Evolutionary conservation across 2,797 vertebrate species (phyloP), one percentile per base, ranked within the genome.

Genomic region (Stomatorhinus walkeri): DNA sequence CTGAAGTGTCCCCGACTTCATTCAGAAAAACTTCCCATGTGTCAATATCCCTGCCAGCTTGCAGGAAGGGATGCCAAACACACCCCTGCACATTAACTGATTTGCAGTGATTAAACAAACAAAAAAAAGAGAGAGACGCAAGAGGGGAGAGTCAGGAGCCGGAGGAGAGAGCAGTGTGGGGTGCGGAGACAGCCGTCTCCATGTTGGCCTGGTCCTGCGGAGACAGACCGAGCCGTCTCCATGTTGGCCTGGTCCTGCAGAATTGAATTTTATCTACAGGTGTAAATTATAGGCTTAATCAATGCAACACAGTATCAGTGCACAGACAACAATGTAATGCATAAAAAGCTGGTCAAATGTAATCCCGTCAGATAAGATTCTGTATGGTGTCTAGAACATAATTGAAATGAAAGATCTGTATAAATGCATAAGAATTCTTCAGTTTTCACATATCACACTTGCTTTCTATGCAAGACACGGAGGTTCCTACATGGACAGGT

Each of bases 1-100:
- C 43, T 85, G 87, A 88, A 76, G 52, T 85, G 64, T 88, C 54
- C 49, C 56, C 36, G 85, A 40, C 59, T 89, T 76, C 61, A 87
- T 90, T 90, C 28, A 85, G 28, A 84, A 86, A 88, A 76, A 89
- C 56, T 72, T 32, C 48, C 87, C 54, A 64, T 89, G 19, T 89
- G 87, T 86, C 83, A 24, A 79, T 86, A 87, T 90, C 79, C 43
- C 72, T 79, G 36, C 36, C 72, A 79, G 85, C 83, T 24, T 46
- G 36, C 22, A 88, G 48, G 72, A 43, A 59, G 46, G 48, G 83
- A 72, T 85, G 90, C 56, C 87, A 88, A 85, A 90, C 86, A 72
- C 88, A 59, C 28, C 56, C 22, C 59, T 43, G 88, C 24, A 40
- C 88, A 89, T 89, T 72, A 56, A 85, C 76, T 89, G 88, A 89